These are phyloP conservation scores for Frankliniella fusca DNA, from an alignment of 2,888 invertebrate species.

Conservation along the genomic window DNA sequence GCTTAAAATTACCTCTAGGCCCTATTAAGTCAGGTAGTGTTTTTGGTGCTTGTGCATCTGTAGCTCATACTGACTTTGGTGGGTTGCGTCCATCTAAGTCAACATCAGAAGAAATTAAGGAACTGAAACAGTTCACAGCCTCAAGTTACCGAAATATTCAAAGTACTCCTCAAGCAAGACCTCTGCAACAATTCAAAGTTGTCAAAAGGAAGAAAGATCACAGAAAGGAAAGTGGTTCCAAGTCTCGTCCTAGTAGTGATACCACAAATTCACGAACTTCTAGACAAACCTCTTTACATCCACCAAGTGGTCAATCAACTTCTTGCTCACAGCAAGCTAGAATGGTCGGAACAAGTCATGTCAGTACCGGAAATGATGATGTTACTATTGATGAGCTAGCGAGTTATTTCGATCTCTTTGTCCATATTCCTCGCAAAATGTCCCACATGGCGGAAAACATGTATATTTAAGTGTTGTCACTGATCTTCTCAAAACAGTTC, in stretches of 20 bases:
- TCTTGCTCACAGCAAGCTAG: constrained; percentile 75
- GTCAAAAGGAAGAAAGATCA: constrained; percentile 11
- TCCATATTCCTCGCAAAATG: constrained; percentile 97
- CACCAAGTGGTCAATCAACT: constrained; percentile 37
- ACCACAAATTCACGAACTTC: background rate
- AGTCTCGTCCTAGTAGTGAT: background rate
- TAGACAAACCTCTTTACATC: constrained; percentile 10
- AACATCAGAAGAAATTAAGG: background rate
- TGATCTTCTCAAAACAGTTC: background rate
- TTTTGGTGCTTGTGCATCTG: constrained; percentile 30
- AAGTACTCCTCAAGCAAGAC: background rate
- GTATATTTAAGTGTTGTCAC: constrained; percentile 67
- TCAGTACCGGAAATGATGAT: constrained; percentile 56
- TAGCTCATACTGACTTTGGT: constrained; percentile 33
- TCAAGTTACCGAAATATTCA: constrained; percentile 11
- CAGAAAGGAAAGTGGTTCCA: background rate
- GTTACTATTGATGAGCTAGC: constrained; percentile 91
- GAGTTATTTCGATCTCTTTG: constrained; percentile 90
- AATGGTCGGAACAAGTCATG: constrained; percentile 60
- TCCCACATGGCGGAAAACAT: constrained; percentile 98
- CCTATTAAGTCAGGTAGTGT: constrained; percentile 32
- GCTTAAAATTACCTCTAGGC: constrained; percentile 26
- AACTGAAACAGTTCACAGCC: background rate
- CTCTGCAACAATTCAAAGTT: background rate
- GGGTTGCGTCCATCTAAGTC: constrained; percentile 28